phyloP scores from a whole-genome alignment of 2,797 vertebrate genomes.

The Eptatretus atami region DNA sequence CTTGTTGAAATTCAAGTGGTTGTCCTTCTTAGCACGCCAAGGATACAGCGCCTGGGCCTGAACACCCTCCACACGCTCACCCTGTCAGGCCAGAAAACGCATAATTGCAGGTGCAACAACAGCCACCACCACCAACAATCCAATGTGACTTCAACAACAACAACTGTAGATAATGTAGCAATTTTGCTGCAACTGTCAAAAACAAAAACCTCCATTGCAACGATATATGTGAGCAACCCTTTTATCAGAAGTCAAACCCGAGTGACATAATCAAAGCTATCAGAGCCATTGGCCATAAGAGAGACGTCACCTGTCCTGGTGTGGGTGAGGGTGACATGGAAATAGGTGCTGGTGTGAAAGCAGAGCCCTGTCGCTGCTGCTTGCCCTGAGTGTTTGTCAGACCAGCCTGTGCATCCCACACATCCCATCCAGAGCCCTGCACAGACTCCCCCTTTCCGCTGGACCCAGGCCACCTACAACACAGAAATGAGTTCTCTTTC shows the following conservation, averaged over 20 bases:
- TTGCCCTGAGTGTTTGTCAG: slow-evolving; percentile 53
- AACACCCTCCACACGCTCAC: slow-evolving; percentile 82
- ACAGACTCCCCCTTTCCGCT: slow-evolving; percentile 22
- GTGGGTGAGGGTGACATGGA: slow-evolving; percentile 77
- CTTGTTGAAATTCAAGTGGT: slow-evolving; percentile 97
- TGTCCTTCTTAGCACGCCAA: slow-evolving; percentile 93
- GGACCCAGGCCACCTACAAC: slow-evolving; percentile 54
- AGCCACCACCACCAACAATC: too few species aligned
- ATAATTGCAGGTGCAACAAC: too few species aligned
- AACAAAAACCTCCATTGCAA: too few species aligned
- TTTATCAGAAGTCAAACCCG: too few species aligned
- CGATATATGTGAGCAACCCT: too few species aligned
- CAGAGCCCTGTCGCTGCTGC: slow-evolving; percentile 57
- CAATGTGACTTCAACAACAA: too few species aligned
- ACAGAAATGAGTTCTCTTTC: not conserved
- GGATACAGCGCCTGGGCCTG: slow-evolving; percentile 89
- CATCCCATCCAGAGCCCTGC: slow-evolving; percentile 66
- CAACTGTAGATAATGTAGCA: too few species aligned
- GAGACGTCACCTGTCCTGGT: slow-evolving; percentile 42
- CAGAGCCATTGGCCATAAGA: too few species aligned
- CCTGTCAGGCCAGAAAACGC: slow-evolving; percentile 16
- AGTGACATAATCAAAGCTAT: too few species aligned
- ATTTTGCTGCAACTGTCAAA: too few species aligned
- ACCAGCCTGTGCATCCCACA: slow-evolving; percentile 59
- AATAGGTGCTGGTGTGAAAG: slow-evolving; percentile 70